phyloP scores from a whole-genome alignment of 1,140 invertebrate genomes.

The Drosophila guanche region DNA sequence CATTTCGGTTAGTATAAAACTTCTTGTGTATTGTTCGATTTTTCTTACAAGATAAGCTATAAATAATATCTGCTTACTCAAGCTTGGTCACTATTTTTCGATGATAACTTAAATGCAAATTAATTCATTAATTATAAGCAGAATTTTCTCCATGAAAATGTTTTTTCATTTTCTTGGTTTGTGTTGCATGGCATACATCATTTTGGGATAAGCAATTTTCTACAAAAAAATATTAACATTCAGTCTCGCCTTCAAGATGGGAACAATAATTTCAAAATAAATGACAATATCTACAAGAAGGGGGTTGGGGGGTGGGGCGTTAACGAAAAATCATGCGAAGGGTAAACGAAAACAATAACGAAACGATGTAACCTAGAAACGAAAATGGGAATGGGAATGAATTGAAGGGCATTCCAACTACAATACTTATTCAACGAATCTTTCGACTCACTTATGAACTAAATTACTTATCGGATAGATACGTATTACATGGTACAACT shows the following conservation, averaged over 20 bases:
- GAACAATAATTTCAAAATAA: constrained; percentile 16
- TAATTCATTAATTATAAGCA: constrained; percentile 10
- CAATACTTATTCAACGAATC: constrained; percentile 32
- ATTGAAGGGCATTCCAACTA: constrained; percentile 1
- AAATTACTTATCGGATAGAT: constrained; percentile 24
- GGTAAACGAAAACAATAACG: too few species aligned
- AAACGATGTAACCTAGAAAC: constrained; percentile 2
- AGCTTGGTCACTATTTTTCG: too few species aligned
- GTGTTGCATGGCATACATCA: constrained; percentile 38
- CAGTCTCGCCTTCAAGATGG: constrained; percentile 33
- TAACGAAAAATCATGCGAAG: too few species aligned
- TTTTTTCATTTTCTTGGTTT: not conserved
- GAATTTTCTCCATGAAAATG: not conserved
- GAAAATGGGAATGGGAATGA: not conserved
- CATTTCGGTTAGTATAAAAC: constrained; percentile 45
- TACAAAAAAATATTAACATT: constrained; percentile 39
- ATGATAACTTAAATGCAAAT: constrained; percentile 19
- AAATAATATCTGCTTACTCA: too few species aligned
- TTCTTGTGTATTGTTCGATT: constrained; percentile 27
- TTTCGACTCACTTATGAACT: constrained; percentile 4
- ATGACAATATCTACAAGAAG: constrained; percentile 15
- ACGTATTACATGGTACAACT: constrained; percentile 20
- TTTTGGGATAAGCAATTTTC: constrained; percentile 38
- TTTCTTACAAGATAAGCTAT: constrained; percentile 17
- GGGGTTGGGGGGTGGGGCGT: too few species aligned